Evolutionary conservation across 1,140 invertebrate species (phyloP), one percentile per base, ranked within the genome.

Genomic region (Anoplolepis gracilipes): DNA sequence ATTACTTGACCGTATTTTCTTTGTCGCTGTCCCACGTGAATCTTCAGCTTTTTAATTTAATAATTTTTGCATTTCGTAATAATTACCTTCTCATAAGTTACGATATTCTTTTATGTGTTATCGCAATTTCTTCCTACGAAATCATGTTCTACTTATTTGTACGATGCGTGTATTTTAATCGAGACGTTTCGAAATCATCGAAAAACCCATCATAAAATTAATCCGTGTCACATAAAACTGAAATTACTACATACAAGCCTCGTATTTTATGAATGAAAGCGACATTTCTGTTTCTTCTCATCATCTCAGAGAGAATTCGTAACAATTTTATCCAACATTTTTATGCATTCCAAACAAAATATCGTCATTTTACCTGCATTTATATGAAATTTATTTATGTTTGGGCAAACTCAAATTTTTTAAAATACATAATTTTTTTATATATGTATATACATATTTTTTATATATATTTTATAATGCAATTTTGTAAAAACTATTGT

Each of bases 201-300:
- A 82, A 82, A 82, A 59, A 61, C 2, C 2, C 33, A 11, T 59
- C 67, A 16, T 73, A 72, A 72, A 73, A 82, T 82, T 72, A 82
- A 39, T 46, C 25, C 13, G 36, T 13, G 19, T 33, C 67, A 7
- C 46, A 82, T 46, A 82, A 79, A 25, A 30, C 13, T 19, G 11
- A 1, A 57, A 33, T 59, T 46, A 36, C 36, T 81, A 30, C 39
- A 67, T 67, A n/a, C n/a, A 46, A 42, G 4, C 11, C 36, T 46
- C 55, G 28, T 72, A 72, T 82, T 46, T 73, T 28, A 73, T n/a
- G 4, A 61, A 61, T 61, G 28, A 82, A 72, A 33, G 36, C 13
- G 25, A 13, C 7, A 42, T 46, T 59, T 39, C 30, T 49, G 16
- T 36, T 53, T 25, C 22, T 53, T 25, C 22, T 28, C 1, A 22